Evolutionary conservation across 2,888 invertebrate genomes (phyloP).

Genomic region (Corbicula japonica): DNA sequence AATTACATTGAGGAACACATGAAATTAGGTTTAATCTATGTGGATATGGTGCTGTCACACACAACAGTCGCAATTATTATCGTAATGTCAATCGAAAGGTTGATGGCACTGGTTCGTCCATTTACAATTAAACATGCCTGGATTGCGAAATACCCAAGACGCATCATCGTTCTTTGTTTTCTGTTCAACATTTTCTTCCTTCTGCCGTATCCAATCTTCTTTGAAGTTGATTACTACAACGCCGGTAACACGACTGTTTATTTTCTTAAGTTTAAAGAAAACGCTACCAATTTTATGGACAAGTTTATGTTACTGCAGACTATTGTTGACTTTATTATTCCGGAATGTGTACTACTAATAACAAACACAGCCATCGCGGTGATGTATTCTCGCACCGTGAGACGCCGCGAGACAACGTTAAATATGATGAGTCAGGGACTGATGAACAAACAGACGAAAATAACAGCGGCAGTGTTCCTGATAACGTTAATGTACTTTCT

Average conservation of each 20-base stretch:
- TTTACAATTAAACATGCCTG: slow-evolving; percentile 42
- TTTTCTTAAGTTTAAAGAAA: slow-evolving; percentile 38
- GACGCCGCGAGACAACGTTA: slow-evolving; percentile 1
- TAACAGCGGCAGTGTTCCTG: slow-evolving; percentile 45
- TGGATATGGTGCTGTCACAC: slow-evolving; percentile 54
- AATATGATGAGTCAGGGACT: background rate
- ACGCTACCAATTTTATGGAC: slow-evolving; percentile 32
- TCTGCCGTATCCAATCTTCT: slow-evolving; percentile 41
- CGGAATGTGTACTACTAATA: slow-evolving; percentile 14
- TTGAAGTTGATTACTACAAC: slow-evolving; percentile 43
- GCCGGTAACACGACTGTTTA: slow-evolving; percentile 38
- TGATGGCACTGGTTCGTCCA: slow-evolving; percentile 40
- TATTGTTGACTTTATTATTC: slow-evolving; percentile 53
- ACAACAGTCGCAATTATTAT: slow-evolving; percentile 37
- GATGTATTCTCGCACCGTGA: slow-evolving; percentile 36
- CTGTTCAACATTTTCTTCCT: slow-evolving; percentile 44
- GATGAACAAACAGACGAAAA: slow-evolving; percentile 43
- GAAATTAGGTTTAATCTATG: slow-evolving; percentile 50
- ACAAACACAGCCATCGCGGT: slow-evolving; percentile 44
- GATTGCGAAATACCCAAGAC: slow-evolving; percentile 41
- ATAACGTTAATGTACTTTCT: slow-evolving; percentile 49
- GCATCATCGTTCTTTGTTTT: slow-evolving; percentile 33
- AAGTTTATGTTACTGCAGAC: slow-evolving; percentile 46
- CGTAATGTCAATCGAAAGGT: slow-evolving; percentile 55
- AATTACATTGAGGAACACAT: slow-evolving; percentile 54